Evolutionary conservation across 2,113 vertebrate species (phyloP).

Genomic region (Halcyon malimbica): DNA sequence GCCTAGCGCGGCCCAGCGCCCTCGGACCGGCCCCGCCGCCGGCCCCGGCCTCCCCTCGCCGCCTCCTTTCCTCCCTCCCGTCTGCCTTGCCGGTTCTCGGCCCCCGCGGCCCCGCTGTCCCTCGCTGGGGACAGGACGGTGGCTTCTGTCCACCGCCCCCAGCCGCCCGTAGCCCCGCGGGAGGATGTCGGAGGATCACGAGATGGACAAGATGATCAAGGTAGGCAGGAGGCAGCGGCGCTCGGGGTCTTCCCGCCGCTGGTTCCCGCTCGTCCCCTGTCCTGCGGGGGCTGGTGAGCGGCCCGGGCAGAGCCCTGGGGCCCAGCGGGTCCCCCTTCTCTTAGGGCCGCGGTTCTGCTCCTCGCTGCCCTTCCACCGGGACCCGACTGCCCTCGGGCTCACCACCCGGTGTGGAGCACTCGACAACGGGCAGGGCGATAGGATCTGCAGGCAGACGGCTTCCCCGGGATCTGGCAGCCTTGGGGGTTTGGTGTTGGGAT

Average conservation of each 20-base stretch:
- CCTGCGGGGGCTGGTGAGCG: background rate
- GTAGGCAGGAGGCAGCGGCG: conserved; percentile 50
- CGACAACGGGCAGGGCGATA: rapidly evolving
- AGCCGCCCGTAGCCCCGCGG: background rate
- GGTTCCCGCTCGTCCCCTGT: background rate
- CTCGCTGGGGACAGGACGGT: background rate
- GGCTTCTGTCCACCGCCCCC: background rate
- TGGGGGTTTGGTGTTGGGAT: background rate
- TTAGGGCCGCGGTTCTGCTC: no score
- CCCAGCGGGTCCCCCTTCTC: background rate
- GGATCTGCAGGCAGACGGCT: background rate
- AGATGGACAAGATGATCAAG: conserved; percentile 87
- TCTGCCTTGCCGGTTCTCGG: background rate
- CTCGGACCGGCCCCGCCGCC: background rate
- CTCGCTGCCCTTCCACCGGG: no score
- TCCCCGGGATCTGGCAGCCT: background rate
- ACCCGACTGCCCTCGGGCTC: background rate
- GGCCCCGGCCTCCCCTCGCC: background rate
- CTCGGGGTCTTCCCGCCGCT: background rate
- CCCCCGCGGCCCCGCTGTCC: background rate
- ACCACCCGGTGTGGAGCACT: background rate
- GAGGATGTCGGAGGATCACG: conserved; percentile 84
- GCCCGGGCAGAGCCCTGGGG: background rate
- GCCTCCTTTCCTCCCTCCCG: background rate
- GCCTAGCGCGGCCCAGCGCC: conserved; percentile 16